A percentile compares a stretch with the other conserved stretches of the same genome.
Conservation (phyloP, 2,888 invertebrate genomes). For the Beris morrisii region DNA sequence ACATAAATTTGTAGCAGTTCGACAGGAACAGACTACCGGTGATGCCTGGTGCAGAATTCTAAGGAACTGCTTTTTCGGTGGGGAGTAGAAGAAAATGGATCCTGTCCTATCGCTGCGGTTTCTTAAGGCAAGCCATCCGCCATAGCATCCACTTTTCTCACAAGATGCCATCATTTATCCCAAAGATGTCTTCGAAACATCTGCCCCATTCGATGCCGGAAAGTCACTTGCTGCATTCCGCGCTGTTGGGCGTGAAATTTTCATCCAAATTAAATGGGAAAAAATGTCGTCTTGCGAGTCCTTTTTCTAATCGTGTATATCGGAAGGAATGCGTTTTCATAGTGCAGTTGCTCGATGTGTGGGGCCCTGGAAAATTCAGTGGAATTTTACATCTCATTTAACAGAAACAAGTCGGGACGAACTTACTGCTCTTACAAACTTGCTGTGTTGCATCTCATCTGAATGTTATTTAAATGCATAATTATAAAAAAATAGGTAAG, state of each 20-base stretch:
- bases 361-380: slow-evolving; percentile 2
- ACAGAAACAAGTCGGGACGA: too few species aligned
- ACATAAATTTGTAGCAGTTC: slow-evolving; percentile 24
- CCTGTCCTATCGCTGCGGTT: slow-evolving; percentile 6
- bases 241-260: slow-evolving; percentile 37
- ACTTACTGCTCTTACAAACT: too few species aligned
- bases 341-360: slow-evolving; percentile 17
- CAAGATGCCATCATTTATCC: slow-evolving; percentile 17
- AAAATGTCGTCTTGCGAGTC: slow-evolving; percentile 22
- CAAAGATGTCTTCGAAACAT: slow-evolving; percentile 20
- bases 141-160: slow-evolving; percentile 7
- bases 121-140: neutral
- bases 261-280: slow-evolving; percentile 32
- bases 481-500: too few species aligned
- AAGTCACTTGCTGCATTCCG: slow-evolving; percentile 32
- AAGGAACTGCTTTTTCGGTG: slow-evolving; percentile 8
- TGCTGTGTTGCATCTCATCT: too few species aligned
- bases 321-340: neutral
- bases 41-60: slow-evolving; percentile 6
- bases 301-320: slow-evolving; percentile 21
- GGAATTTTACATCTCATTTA: too few species aligned
- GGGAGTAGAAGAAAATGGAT: slow-evolving; percentile 11
- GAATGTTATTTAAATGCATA: too few species aligned
- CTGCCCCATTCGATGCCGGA: slow-evolving; percentile 9
- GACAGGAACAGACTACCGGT: neutral